These are phyloP conservation scores for Leptura quadrifasciata DNA, from an alignment of 2,888 invertebrate species.

Conservation along the genomic window DNA sequence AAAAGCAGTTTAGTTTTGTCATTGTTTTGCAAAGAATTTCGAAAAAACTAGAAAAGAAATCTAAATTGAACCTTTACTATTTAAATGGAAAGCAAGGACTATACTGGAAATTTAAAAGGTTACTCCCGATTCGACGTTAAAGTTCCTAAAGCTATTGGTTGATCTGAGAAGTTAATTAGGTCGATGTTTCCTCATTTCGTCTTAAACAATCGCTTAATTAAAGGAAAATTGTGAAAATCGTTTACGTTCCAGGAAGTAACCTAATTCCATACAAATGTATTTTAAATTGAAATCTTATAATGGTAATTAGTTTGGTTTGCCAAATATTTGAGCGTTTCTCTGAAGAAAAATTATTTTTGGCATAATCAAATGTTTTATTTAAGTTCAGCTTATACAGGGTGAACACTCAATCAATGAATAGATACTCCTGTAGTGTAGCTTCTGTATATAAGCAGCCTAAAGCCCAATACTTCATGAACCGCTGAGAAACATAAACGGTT, in stretches of 20 bases:
- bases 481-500: too few species aligned
- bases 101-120: neutral
- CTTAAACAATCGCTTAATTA: slow-evolving; percentile 1
- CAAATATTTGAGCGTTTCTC: neutral
- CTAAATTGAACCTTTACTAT: neutral
- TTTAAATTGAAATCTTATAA: neutral
- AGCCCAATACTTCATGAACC: too few species aligned
- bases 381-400: neutral
- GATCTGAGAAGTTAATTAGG: slow-evolving; percentile 23
- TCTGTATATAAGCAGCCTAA: too few species aligned
- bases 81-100: neutral
- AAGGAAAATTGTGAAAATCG: slow-evolving; percentile 13
- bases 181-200: slow-evolving; percentile 32
- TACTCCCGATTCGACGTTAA: slow-evolving; percentile 23
- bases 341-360: neutral
- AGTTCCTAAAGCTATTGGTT: slow-evolving; percentile 27
- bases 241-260: slow-evolving; percentile 6
- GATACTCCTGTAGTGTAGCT: too few species aligned
- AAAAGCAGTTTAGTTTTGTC: too few species aligned
- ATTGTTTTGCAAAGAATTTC: neutral
- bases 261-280: neutral
- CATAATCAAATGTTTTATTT: neutral
- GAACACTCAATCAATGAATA: too few species aligned
- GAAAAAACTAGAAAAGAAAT: neutral
- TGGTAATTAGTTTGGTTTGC: neutral